These are phyloP conservation scores for Holothuria scabra DNA, from an alignment of 53 echinoderm and acorn worm species.

Conservation along the genomic window DNA sequence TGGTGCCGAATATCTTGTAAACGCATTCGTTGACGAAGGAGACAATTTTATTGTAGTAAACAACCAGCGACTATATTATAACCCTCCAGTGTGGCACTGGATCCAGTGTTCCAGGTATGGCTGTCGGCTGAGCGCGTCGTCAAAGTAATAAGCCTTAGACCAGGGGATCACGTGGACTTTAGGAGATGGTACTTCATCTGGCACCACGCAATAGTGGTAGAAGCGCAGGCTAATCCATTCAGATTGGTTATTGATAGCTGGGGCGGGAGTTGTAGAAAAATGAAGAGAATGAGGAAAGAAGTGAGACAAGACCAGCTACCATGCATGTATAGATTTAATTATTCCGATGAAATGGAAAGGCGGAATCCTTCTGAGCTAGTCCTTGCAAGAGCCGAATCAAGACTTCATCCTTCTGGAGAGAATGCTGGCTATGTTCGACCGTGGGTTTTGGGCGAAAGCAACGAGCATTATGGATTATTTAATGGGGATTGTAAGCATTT, in stretches of 20 bases:
- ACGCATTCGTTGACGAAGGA: background rate
- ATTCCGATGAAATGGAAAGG: background rate
- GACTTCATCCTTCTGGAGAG: background rate
- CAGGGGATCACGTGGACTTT: slow-evolving; percentile 20
- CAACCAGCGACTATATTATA: background rate
- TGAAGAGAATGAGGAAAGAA: background rate
- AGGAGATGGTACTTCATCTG: background rate
- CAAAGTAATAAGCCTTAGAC: background rate
- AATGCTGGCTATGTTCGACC: background rate
- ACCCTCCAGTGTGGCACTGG: background rate
- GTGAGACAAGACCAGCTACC: too few relatives aligned
- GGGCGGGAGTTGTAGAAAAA: background rate
- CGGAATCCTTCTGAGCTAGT: background rate
- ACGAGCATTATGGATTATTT: background rate
- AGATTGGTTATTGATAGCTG: background rate
- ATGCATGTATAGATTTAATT: slow-evolving; percentile 12
- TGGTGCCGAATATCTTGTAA: background rate
- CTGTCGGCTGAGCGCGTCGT: background rate
- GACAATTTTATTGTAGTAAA: background rate
- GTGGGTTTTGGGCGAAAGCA: background rate
- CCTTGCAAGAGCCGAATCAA: slow-evolving; percentile 1
- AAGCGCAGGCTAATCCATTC: background rate
- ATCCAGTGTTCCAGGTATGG: slow-evolving; percentile 5
- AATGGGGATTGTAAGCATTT: slow-evolving; percentile 5
- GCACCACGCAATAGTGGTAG: background rate